A percentile compares a stretch with the other conserved stretches of the same genome.
These are phyloP conservation scores for Andrena bucephala DNA, from an alignment of 2,888 invertebrate species.

Conservation along the genomic window DNA sequence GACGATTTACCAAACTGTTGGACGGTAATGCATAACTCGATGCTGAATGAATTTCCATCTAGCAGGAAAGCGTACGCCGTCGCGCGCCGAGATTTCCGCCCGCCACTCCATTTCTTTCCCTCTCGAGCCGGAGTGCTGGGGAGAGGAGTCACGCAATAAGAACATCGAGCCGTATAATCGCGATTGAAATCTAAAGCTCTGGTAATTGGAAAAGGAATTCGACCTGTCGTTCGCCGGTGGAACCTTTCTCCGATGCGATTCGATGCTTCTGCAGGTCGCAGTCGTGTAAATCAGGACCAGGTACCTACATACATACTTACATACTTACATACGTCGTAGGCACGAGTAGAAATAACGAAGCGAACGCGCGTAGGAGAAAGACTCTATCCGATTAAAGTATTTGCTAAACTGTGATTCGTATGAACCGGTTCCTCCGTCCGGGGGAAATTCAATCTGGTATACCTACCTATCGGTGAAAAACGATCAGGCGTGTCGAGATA, in stretches of 20 bases:
- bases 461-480: too few species aligned
- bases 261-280: background rate
- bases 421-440: background rate
- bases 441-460: background rate
- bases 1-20: background rate
- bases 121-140: background rate
- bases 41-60: background rate
- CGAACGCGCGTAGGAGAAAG: background rate
- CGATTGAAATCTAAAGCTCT: slow-evolving; percentile 3
- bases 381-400: background rate
- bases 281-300: background rate
- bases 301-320: background rate
- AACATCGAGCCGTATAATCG: slow-evolving; percentile 2
- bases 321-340: too few species aligned
- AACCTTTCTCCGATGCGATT: background rate
- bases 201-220: slow-evolving; percentile 18
- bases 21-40: background rate
- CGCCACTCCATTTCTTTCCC: background rate
- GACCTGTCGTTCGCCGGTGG: background rate
- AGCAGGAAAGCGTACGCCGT: background rate
- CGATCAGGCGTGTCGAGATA: background rate
- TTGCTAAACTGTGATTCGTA: background rate
- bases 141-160: too few species aligned
- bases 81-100: background rate
- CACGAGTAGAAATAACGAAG: background rate